Evolutionary conservation across 2,888 invertebrate species (phyloP).

Genomic region (Cataglyphis cursor): DNA sequence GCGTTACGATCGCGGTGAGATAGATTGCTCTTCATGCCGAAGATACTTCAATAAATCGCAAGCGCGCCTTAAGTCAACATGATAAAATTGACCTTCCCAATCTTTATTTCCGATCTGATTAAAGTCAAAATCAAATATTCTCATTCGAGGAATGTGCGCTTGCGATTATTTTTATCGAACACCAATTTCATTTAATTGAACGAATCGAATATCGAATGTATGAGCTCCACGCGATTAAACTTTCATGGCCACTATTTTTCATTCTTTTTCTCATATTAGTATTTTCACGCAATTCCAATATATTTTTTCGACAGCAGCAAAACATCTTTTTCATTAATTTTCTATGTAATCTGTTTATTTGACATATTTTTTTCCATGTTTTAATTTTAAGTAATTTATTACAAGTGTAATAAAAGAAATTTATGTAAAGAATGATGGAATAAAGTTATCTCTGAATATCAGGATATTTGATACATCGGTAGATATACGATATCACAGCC

Average conservation of each 20-base stretch:
- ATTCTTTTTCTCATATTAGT: background rate
- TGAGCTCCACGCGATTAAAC: background rate
- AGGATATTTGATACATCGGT: slow-evolving; percentile 38
- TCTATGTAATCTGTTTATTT: background rate
- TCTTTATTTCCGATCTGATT: background rate
- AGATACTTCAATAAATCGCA: background rate
- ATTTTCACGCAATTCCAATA: background rate
- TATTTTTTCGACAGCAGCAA: background rate
- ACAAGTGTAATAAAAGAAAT: background rate
- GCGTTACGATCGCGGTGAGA: slow-evolving; percentile 13
- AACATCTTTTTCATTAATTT: background rate
- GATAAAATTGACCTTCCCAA: background rate
- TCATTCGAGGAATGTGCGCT: background rate
- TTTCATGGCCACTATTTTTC: background rate
- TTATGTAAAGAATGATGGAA: background rate
- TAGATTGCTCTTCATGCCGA: background rate
- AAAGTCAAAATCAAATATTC: background rate
- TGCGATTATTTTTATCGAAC: background rate
- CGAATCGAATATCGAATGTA: background rate
- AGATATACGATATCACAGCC: slow-evolving; percentile 1
- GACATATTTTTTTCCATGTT: background rate
- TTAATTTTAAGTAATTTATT: slow-evolving; percentile 8
- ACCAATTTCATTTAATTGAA: background rate
- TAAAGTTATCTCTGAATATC: slow-evolving; percentile 38
- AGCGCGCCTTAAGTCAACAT: background rate